phyloP scores from a whole-genome alignment of 2,797 vertebrate species.

The Luscinia luscinia region DNA sequence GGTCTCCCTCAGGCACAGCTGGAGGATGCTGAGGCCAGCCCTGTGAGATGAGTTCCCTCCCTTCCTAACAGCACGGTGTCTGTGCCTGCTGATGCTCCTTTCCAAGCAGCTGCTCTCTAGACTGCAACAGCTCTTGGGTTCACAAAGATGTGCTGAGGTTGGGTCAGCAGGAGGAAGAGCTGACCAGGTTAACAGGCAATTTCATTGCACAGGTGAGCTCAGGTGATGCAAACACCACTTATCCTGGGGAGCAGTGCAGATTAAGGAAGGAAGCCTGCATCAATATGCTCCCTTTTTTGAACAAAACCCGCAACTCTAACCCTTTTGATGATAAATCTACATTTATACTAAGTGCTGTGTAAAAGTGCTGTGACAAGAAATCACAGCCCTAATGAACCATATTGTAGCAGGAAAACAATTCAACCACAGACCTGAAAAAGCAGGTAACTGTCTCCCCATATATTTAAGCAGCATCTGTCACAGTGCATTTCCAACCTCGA shows the following conservation, averaged over 20 bases:
- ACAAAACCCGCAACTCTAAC: background rate
- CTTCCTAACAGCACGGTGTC: background rate
- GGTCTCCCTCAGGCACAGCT: background rate
- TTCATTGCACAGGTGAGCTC: background rate
- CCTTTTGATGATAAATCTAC: background rate
- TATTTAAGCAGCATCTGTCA: background rate
- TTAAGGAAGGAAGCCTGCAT: background rate
- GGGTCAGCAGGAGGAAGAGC: background rate
- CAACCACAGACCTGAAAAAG: background rate
- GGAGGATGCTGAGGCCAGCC: background rate
- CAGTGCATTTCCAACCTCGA: background rate
- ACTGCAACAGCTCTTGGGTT: background rate
- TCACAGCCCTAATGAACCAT: background rate
- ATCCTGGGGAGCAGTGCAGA: background rate
- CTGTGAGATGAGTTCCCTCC: background rate
- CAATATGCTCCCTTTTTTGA: background rate
- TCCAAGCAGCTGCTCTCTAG: background rate
- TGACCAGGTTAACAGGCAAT: background rate
- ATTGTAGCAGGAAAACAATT: background rate
- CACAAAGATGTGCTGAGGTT: background rate
- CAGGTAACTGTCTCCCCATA: background rate
- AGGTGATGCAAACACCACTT: fast-evolving
- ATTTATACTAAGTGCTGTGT: background rate
- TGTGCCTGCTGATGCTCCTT: background rate
- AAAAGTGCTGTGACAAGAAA: background rate